A percentile compares a stretch with the other conserved stretches of the same genome.
Conservation (phyloP, 2,113 vertebrate species). For the Merops nubicus region DNA sequence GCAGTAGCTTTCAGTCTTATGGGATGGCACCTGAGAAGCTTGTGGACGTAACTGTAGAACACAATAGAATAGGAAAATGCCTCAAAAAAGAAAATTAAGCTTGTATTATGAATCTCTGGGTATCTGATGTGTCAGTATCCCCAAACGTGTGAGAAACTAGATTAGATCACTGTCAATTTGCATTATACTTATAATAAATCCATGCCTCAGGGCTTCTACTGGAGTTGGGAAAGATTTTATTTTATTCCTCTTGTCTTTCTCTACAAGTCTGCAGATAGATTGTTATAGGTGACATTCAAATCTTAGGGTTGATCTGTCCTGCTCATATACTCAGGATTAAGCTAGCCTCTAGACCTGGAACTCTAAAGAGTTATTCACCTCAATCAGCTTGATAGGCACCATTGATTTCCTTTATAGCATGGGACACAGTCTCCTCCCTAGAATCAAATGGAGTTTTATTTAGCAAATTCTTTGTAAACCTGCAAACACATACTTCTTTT, state of each 20-base stretch:
- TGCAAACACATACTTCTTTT: neutral
- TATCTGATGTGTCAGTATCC: slow-evolving; percentile 37
- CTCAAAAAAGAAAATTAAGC: slow-evolving; percentile 32
- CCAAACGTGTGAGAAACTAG: slow-evolving; percentile 23
- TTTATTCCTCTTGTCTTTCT: neutral
- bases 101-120: slow-evolving; percentile 1
- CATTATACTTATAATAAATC: slow-evolving; percentile 26
- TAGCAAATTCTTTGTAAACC: neutral
- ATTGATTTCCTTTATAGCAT: neutral
- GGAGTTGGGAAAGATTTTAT: neutral
- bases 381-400: neutral
- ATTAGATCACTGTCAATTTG: slow-evolving; percentile 41
- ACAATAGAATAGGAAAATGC: neutral
- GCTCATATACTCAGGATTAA: neutral
- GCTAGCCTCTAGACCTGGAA: neutral
- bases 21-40: neutral
- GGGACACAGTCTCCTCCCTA: neutral
- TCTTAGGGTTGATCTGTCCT: neutral
- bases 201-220: slow-evolving; percentile 35
- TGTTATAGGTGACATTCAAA: neutral
- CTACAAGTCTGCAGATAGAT: neutral
- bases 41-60: neutral
- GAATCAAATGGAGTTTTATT: neutral
- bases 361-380: neutral
- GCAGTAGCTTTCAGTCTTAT: neutral